Conservation (phyloP, 1,140 invertebrate genomes). For the Fopius arisanus region DNA sequence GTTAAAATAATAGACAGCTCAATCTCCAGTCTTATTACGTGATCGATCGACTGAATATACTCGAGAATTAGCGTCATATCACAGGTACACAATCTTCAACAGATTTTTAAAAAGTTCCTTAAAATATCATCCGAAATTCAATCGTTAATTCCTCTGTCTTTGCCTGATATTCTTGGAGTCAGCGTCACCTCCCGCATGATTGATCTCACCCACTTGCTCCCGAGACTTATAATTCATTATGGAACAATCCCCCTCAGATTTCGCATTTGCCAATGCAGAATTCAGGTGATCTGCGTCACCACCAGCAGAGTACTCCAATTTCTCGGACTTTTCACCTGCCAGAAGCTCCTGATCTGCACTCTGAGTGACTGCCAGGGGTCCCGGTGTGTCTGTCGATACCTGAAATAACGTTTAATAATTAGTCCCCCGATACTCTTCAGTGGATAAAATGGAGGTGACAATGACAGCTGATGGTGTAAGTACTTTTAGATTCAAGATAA, state of each 20-base stretch:
- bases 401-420: conserved; percentile 11
- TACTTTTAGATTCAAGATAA: conserved; percentile 27
- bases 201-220: neutral
- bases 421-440: neutral
- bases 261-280: neutral
- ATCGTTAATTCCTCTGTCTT: neutral
- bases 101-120: neutral
- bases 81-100: neutral
- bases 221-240: neutral
- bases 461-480: neutral
- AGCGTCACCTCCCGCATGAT: neutral
- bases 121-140: neutral
- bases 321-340: neutral
- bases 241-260: neutral
- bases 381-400: neutral
- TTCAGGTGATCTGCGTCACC: neutral
- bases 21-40: too few species aligned
- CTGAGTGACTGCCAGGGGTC: neutral
- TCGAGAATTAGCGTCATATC: neutral
- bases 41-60: too few species aligned
- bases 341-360: neutral
- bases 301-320: neutral
- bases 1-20: too few species aligned
- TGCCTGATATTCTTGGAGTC: neutral
- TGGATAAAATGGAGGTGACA: neutral